These are phyloP conservation scores for Lasioglossum marginatum DNA, from an alignment of 2,888 invertebrate genomes.

Conservation along the genomic window DNA sequence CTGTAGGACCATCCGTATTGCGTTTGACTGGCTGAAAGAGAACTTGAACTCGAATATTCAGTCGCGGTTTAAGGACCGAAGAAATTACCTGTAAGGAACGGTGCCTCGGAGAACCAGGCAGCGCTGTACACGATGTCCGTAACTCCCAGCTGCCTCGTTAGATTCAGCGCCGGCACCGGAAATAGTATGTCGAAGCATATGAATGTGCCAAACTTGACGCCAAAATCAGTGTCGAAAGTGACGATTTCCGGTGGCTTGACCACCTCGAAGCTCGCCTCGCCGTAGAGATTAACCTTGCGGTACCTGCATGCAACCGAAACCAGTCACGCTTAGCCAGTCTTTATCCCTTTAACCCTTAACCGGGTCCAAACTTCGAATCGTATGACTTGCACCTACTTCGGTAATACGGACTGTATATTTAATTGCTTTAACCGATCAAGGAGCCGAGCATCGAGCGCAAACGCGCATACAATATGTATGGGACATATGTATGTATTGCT, in stretches of 20 bases:
- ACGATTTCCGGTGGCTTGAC: slow-evolving; percentile 79
- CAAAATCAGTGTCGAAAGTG: slow-evolving; percentile 86
- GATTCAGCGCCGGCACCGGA: slow-evolving; percentile 83
- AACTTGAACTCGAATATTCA: neutral
- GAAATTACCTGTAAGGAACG: slow-evolving; percentile 84
- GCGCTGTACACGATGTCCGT: slow-evolving; percentile 85
- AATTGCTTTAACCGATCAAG: too few relatives aligned
- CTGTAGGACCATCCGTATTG: slow-evolving; percentile 85
- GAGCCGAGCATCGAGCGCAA: too few relatives aligned
- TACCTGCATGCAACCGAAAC: slow-evolving; percentile 81
- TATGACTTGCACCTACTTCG: neutral
- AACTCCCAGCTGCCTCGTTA: slow-evolving; percentile 82
- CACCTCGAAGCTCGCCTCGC: slow-evolving; percentile 82
- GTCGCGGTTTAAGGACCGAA: neutral
- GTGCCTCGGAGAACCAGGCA: slow-evolving; percentile 87
- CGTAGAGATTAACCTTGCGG: slow-evolving; percentile 85
- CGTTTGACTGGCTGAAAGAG: slow-evolving; percentile 79
- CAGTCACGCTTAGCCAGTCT: neutral
- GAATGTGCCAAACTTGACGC: slow-evolving; percentile 86
- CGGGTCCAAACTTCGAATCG: neutral
- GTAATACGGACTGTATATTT: neutral
- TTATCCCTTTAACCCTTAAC: neutral
- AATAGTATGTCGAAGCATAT: slow-evolving; percentile 87
- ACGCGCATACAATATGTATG: too few relatives aligned
- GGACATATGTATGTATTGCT: neutral